phyloP scores from a whole-genome alignment of 2,797 vertebrate species.

The Iguana delicatissima region DNA sequence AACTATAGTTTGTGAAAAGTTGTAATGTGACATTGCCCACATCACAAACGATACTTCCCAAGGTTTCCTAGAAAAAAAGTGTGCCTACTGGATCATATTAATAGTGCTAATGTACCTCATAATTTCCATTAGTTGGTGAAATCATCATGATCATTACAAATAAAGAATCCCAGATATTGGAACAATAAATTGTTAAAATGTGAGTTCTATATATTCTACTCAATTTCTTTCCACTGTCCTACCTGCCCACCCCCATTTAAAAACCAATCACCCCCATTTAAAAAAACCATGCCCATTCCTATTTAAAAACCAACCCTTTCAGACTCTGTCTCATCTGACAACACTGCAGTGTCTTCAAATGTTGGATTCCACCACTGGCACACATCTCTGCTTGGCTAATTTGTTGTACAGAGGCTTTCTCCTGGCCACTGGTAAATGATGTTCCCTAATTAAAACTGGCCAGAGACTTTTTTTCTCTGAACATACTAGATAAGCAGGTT shows the following conservation, averaged over 20 bases:
- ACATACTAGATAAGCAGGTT: conserved; percentile 53
- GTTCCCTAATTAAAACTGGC: conserved; percentile 61
- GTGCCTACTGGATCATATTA: background rate
- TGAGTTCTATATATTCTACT: background rate
- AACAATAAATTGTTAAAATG: background rate
- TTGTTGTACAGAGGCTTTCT: conserved; percentile 56
- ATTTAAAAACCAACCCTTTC: background rate
- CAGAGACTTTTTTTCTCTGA: conserved; percentile 44
- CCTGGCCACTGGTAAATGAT: conserved; percentile 17
- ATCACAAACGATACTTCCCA: background rate
- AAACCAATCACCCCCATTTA: background rate
- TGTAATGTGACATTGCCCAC: background rate
- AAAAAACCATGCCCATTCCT: background rate
- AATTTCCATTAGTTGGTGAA: background rate
- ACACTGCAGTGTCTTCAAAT: conserved; percentile 26
- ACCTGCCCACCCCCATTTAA: too few relatives aligned
- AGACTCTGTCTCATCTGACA: conserved; percentile 33
- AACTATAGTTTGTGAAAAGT: background rate
- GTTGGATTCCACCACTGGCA: conserved; percentile 10
- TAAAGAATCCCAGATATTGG: background rate
- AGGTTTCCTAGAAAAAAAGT: background rate
- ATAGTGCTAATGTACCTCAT: background rate
- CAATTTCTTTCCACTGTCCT: background rate
- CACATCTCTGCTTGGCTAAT: conserved; percentile 49
- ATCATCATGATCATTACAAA: background rate